Evolutionary conservation across 2,888 invertebrate species (phyloP), one percentile per base, ranked within the genome.

Genomic region (Eucriotettix oculatus): DNA sequence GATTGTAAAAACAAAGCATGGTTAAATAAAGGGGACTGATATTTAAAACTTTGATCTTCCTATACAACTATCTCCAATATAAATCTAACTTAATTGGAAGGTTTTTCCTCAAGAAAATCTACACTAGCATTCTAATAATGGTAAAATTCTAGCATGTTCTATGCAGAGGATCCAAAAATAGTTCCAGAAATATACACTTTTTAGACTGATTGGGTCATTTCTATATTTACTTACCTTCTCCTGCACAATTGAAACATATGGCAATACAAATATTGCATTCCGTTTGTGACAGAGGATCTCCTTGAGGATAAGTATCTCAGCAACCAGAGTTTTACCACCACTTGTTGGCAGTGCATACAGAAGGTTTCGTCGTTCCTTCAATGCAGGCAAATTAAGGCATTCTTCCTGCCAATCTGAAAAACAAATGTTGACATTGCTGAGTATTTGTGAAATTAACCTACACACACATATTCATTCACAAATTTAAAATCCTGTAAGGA

Each of bases 251-350:
- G 97, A 90, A 14, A 98, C 93, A 78, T 88, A 98, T 0, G 98
- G 98, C 62, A 98, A 75, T 66, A 98, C 83, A 66, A 98, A 88
- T 29, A 98, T 74, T 12, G 85, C 91, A 79, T 95, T 91, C 66
- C 81, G 85, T 68, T 85, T 83, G 59, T 84, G 79, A 65, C 87
- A 86, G 11, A 96, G 73, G 10, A 97, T 75, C 75, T 96, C 92
- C 54, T 85, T 78, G 16, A 97, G 74, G 79, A 98, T 93, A 56
- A 98, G 76, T 62, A 98, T 87, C 75, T 98, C 98, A 0, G 98
- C 96, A 12, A 98, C 95, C 42, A 98, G 76, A 1, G 98, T 98
- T 77, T 98, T 98, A 0, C 97, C 98, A 1, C 97, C 97, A 70
- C 96, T 95, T 0, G 97, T 98, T 0, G 98, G 97, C 53, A 97